phyloP scores from a whole-genome alignment of 2,113 vertebrate species.

The crab-eating macaque (Macaca fascicularis) region T2T-MFA8v1.1 NC_088380.1:77547001-77547500 shows the following conservation, averaged over 20 bases:
- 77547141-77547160: neutral
- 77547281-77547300: neutral
- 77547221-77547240: neutral
- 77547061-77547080: slow-evolving; percentile 1
- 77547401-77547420: slow-evolving; percentile 25
- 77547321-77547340: neutral
- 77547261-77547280: neutral
- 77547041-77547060: neutral
- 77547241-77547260: neutral
- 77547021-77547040: neutral
- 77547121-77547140: neutral
- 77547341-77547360: neutral
- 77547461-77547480: slow-evolving; percentile 44
- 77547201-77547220: neutral
- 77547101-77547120: neutral
- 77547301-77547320: neutral
- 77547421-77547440: neutral
- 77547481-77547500: neutral
- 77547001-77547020: neutral
- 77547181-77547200: neutral
- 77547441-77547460: neutral
- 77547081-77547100: neutral
- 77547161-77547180: neutral
- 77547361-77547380: neutral
- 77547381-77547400: neutral